These are phyloP conservation scores for Drosophila meridiana DNA, from an alignment of 2,888 invertebrate genomes.

Conservation along the genomic window DNA sequence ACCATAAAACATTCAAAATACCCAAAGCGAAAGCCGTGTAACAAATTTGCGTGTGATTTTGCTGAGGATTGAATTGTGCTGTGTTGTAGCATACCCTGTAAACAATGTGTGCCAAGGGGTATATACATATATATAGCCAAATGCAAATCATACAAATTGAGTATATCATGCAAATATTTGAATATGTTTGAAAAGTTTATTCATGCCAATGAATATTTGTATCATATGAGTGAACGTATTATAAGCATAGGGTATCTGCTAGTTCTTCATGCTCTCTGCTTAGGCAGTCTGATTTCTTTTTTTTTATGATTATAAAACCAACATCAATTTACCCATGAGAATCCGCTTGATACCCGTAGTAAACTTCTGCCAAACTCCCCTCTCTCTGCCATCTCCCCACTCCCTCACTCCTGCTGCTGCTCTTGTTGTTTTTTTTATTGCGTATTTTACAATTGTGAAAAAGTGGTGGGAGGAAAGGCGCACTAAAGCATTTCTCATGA, in stretches of 20 bases:
- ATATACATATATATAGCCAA: background rate
- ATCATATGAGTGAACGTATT: no score
- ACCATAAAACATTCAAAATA: constrained; percentile 77
- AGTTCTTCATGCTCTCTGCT: background rate
- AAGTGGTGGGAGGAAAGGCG: background rate
- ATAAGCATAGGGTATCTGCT: constrained; percentile 1
- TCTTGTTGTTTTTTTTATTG: constrained; percentile 27
- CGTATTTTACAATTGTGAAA: constrained; percentile 16
- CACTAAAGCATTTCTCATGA: constrained; percentile 24
- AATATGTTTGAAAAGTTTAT: background rate
- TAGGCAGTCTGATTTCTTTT: background rate
- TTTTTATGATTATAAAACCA: constrained; percentile 64
- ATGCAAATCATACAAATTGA: background rate
- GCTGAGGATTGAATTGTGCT: constrained; percentile 54
- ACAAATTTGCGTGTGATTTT: constrained; percentile 71
- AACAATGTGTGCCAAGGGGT: background rate
- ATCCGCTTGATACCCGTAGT: constrained; percentile 38
- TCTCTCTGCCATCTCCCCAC: background rate
- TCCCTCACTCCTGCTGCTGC: background rate
- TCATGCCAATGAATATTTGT: background rate
- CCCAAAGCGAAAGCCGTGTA: constrained; percentile 49
- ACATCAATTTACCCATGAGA: constrained; percentile 63
- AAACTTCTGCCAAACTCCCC: background rate
- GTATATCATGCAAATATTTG: background rate
- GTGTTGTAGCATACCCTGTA: constrained; percentile 1